Conservation (phyloP, 2,888 invertebrate genomes). For the Epinotia bilunana region DNA sequence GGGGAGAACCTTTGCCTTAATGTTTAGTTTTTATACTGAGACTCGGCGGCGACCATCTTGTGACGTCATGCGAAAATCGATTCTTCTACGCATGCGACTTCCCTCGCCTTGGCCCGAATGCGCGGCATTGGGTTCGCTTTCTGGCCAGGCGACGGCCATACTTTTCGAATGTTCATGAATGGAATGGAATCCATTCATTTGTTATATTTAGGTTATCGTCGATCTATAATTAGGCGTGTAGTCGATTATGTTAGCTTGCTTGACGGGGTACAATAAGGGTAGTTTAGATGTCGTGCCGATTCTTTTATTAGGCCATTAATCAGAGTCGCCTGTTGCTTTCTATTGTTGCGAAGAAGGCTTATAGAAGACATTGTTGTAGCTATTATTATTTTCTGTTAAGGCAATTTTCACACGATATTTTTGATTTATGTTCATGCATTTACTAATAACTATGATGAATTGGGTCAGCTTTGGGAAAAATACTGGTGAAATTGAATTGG, state of each 20-base stretch:
- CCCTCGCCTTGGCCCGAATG: conserved; percentile 74
- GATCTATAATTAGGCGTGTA: conserved; percentile 39
- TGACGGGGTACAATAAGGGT: conserved; percentile 1
- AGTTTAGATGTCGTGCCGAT: conserved; percentile 8
- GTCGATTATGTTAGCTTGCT: conserved; percentile 15
- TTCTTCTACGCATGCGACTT: conserved; percentile 73
- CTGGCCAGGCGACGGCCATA: conserved; percentile 64
- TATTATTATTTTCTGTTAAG: conserved; percentile 1
- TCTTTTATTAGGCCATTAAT: conserved; percentile 4
- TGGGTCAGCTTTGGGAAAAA: neutral
- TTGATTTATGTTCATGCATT: neutral
- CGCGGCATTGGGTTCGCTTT: conserved; percentile 66
- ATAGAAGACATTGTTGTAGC: neutral
- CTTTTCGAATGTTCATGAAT: conserved; percentile 77
- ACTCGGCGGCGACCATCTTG: conserved; percentile 68
- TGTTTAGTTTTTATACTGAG: conserved; percentile 75
- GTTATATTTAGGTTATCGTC: conserved; percentile 64
- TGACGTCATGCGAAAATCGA: conserved; percentile 82
- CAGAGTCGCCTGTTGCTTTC: conserved; percentile 34
- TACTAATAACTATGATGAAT: neutral
- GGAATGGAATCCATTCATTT: conserved; percentile 76
- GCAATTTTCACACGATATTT: neutral
- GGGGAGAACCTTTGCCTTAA: conserved; percentile 57
- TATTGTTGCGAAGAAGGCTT: conserved; percentile 2
- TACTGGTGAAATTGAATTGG: too few relatives aligned